Conservation (phyloP, 2,113 vertebrate genomes). For the Passer domesticus region DNA sequence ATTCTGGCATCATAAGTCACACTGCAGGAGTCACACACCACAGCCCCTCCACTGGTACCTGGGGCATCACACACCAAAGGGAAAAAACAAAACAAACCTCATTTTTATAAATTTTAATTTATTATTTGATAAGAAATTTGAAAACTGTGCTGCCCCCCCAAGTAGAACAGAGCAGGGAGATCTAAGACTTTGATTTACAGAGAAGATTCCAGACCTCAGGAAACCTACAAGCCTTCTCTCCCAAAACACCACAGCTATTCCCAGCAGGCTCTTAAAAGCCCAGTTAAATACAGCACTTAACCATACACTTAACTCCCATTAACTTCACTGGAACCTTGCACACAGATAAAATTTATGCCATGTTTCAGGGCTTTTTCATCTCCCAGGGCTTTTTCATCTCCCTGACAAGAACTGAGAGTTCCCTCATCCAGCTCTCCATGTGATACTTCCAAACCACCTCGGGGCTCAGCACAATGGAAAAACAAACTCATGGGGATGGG, state of each 20-base stretch:
- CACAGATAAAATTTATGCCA: not conserved
- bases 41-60: not conserved
- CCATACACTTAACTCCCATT: constrained; percentile 24
- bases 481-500: not conserved
- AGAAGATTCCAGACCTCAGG: not conserved
- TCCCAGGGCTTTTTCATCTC: not conserved
- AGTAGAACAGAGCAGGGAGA: not conserved
- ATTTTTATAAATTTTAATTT: not conserved
- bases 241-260: not conserved
- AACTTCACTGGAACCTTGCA: not conserved
- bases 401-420: not conserved
- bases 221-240: not conserved
- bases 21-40: rapidly evolving
- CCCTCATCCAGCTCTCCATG: not conserved
- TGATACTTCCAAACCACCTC: not conserved
- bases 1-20: not conserved
- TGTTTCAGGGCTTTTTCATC: not conserved
- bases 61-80: not conserved
- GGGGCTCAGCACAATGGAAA: rapidly evolving
- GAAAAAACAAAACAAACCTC: not conserved
- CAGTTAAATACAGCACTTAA: constrained; percentile 19
- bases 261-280: not conserved
- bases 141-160: rapidly evolving
- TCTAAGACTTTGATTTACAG: not conserved
- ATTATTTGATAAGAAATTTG: not conserved